Base-by-base conservation (phyloP, 2,888 invertebrate species). In the Aspidiotus destructor region DNA sequence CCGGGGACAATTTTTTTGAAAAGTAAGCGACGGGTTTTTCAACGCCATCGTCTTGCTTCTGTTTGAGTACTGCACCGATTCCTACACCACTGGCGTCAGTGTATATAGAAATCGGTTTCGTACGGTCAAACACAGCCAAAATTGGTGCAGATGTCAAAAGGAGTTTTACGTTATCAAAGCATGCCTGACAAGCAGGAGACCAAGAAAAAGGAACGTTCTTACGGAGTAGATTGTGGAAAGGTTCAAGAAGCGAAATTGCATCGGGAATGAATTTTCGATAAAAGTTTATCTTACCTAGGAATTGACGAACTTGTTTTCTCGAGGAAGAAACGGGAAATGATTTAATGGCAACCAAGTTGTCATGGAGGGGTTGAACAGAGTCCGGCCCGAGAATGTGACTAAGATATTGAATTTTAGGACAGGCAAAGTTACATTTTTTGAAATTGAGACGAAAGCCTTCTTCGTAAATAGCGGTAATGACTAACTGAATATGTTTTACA, bases 1-100 rank as follows among this genome's bases (percentile, higher is more conserved):
- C 13, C n/a, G 73, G 71, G 55, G 71, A 73, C 15, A 73, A 62
- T 71, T 73, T 74, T 70, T 73, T 72, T 65, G 73, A 73, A 63
- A 72, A 73, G 62, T 70, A 73, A n/a, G 73, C 73, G 60, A 72
- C 73, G 40, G 72, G 52, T 60, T 65, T 69, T 72, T 60, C 68
- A 63, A 68, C 28, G 17, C 69, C 70, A 71, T 73, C 69, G 60
- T n/a, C 2, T 62, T 74, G 72, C 68, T 57, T 62, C 60, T 73
- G 73, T 71, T 73, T 74, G 28, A 73, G 64, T 48, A 72, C 69
- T 68, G 73, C 73, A 8, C 72, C 73, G 11, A 74, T 41, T 16
- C 73, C 74, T 64, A 71, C 53, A 16, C 72, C 64, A 60, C 65
- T 68, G 17, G 71, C 73, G 72, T 73, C 72, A 62, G 73, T 73